These are phyloP conservation scores for Centruroides vittatus DNA, from an alignment of 1,140 invertebrate genomes.

Conservation along the genomic window DNA sequence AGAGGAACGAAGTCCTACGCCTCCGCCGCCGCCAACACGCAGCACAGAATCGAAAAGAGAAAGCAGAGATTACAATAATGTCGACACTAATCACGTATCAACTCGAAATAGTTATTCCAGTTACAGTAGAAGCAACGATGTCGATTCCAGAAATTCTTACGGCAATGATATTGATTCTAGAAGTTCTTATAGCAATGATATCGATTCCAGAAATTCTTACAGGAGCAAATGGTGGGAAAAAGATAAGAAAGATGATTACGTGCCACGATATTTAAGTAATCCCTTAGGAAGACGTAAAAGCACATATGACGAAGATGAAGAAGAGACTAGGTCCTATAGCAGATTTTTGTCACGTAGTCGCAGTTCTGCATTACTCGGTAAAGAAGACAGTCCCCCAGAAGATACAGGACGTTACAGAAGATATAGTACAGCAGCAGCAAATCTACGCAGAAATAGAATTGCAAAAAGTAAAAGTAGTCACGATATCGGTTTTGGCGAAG, in stretches of 20 bases:
- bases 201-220: background rate
- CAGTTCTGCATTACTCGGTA: slow-evolving; percentile 2
- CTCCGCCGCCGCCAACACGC: too few species aligned
- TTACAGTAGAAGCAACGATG: background rate
- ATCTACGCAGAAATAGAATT: slow-evolving; percentile 2
- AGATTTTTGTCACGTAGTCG: background rate
- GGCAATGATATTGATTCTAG: background rate
- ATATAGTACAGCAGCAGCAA: background rate
- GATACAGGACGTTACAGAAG: background rate
- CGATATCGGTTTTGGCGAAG: slow-evolving; percentile 6
- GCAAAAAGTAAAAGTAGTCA: slow-evolving; percentile 17
- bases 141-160: too few species aligned
- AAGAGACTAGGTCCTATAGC: background rate
- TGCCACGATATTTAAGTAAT: background rate
- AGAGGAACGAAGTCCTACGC: background rate
- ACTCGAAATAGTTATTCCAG: background rate
- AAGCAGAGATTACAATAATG: too few species aligned
- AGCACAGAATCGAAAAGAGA: too few species aligned
- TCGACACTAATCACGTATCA: background rate
- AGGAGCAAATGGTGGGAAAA: background rate
- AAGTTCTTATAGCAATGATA: background rate
- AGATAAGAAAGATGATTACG: background rate
- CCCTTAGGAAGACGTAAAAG: slow-evolving; percentile 2
- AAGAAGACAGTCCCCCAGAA: slow-evolving; percentile 1
- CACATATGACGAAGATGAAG: slow-evolving; percentile 10